Evolutionary conservation across 1,140 invertebrate species (phyloP), one percentile per base, ranked within the genome.

Genomic region (Nixonia krombeini): DNA sequence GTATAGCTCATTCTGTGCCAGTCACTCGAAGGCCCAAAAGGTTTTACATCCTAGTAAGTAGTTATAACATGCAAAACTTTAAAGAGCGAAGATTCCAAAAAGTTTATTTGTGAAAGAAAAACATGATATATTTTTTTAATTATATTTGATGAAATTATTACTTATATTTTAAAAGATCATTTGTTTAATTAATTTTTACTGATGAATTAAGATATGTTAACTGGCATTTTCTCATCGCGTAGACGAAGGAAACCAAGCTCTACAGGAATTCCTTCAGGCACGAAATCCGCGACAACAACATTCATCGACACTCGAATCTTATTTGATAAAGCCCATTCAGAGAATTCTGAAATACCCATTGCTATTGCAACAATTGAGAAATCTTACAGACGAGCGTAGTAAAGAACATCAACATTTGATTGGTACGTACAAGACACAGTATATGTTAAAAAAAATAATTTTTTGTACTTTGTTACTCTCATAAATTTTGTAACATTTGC

Each of bases 261-360:
- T 99, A 75, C 94, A 97, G 88, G 95, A 97, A 86, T 98, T 98
- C 85, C 88, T 98, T 67, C 90, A 92, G 51, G 92, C 96, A 25
- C 89, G 96, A 76, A 98, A 98, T 89, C 96, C 96, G 21, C 92
- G 94, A 74, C 94, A 97, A 78, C 95, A 98, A 86, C 96, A 99
- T 86, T 97, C 96, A 42, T 95, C 94, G 71, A 97, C 96, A 9
- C 86, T 99, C 73, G 97, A 99, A 85, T 99, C 96, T 28, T 98
- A 97, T 89, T 90, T 99, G 83, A 99, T 99, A 78, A 99, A 99
- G 87, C 97, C 97, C 38, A 99, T 99, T 83, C 97, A 99, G 86
- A 89, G 97, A 85, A 98, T 99, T 85, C 89, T 99, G 50, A 99
- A 99, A 82, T 99, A 99, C 87, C 97, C 97, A 1, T 85, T 99